phyloP scores from a whole-genome alignment of 2,113 vertebrate genomes.

The Cyprinodon variegatus region DNA sequence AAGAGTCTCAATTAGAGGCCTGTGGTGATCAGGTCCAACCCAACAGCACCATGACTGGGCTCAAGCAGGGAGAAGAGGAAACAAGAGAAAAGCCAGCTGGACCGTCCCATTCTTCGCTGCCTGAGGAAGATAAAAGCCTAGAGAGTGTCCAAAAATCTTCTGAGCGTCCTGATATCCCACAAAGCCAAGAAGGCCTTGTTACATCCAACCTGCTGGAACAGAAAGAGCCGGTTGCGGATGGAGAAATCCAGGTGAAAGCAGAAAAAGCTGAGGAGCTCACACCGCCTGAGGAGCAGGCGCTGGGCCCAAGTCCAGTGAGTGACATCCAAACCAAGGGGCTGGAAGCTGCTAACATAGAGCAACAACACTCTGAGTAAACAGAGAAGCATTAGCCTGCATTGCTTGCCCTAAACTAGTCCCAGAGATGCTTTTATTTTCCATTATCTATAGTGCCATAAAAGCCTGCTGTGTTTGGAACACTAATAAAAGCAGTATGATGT shows the following conservation, averaged over 20 bases:
- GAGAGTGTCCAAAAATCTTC: slow-evolving; percentile 34
- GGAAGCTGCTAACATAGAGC: slow-evolving; percentile 38
- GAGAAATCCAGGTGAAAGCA: slow-evolving; percentile 33
- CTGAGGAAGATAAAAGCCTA: slow-evolving; percentile 29
- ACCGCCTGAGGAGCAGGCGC: slow-evolving; percentile 28
- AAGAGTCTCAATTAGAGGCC: slow-evolving; percentile 31
- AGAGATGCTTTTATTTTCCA: slow-evolving; percentile 4
- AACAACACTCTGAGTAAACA: slow-evolving; percentile 38
- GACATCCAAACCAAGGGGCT: slow-evolving; percentile 43
- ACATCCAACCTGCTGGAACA: slow-evolving; percentile 16
- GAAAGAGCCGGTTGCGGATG: slow-evolving; percentile 11
- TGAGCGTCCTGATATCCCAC: background rate
- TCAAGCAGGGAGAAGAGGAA: slow-evolving; percentile 35
- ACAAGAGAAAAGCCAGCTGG: slow-evolving; percentile 27
- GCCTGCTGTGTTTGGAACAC: slow-evolving; percentile 29
- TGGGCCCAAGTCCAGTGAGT: slow-evolving; percentile 19
- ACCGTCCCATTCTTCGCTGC: slow-evolving; percentile 24
- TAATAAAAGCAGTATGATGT: slow-evolving; percentile 57
- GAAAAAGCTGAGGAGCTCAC: slow-evolving; percentile 25
- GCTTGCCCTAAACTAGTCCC: slow-evolving; percentile 19
- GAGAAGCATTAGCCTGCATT: slow-evolving; percentile 5
- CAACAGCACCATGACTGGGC: slow-evolving; percentile 2
- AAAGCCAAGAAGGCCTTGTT: slow-evolving; percentile 29
- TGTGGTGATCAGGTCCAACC: slow-evolving; percentile 22
- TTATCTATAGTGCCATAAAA: background rate